Evolutionary conservation across 2,888 invertebrate genomes (phyloP).

Genomic region (Frankliniella intonsa): DNA sequence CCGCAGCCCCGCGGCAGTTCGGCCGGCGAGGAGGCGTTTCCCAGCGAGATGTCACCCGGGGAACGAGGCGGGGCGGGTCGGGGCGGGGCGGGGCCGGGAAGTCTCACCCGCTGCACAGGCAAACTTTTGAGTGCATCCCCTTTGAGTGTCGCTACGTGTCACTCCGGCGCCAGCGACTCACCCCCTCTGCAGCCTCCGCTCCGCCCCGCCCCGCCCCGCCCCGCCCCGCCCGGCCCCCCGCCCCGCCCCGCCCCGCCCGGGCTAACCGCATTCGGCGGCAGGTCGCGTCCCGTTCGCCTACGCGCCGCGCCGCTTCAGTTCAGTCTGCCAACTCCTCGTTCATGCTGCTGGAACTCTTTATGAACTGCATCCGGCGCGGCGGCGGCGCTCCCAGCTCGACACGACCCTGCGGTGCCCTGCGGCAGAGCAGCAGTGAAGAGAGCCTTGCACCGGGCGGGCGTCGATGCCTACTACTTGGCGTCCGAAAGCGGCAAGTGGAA

Average conservation of each 20-base stretch:
- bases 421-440: not conserved
- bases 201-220: not conserved
- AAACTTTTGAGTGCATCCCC: not conserved
- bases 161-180: not conserved
- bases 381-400: not conserved
- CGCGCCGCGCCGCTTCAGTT: not conserved
- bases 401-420: not conserved
- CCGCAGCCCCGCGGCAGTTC: too few relatives aligned
- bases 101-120: too few relatives aligned
- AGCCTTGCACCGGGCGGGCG: too few relatives aligned
- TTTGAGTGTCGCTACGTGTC: not conserved
- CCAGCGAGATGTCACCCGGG: too few relatives aligned
- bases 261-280: not conserved
- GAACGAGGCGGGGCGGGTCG: too few relatives aligned
- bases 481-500: too few relatives aligned
- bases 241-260: not conserved
- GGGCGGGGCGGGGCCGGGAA: too few relatives aligned
- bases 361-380: not conserved
- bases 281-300: not conserved
- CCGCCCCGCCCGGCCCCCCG: not conserved
- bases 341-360: not conserved
- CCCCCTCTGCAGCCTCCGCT: not conserved
- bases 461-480: too few relatives aligned
- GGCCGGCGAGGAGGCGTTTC: too few relatives aligned
- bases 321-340: not conserved